Base-by-base conservation (phyloP, 2,888 invertebrate species). In the Schrankia costaestrigalis region DNA sequence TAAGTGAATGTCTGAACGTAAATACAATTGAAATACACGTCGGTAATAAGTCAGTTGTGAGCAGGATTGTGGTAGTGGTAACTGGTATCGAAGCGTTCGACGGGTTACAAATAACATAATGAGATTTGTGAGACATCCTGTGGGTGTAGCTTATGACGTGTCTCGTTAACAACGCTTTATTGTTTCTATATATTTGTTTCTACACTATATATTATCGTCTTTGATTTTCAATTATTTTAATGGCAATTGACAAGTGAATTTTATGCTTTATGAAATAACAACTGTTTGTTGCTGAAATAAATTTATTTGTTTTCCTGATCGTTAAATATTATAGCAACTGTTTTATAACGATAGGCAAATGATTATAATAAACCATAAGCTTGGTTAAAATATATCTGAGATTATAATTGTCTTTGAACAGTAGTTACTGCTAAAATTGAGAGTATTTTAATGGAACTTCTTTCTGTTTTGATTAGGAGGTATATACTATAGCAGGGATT, bases 81-180 rank as follows among this genome's bases (percentile, higher is more conserved):
- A 30, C 29, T 25, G 55, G 59, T 53, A 63, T 58, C 59, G 63
- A 59, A 65, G 62, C 51, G 56, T 65, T 53, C 59, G 24, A 64
- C 63, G 59, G 54, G 47, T 58, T 53, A 63, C 71, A 71, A 74
- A 75, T 74, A 76, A 69, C 57, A 48, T 72, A 73, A 72, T 73
- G 69, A 71, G 73, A 79, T 78, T 79, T 79, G 79, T 77, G 77
- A 56, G 80, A 73, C 78, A 68, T 69, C 62, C 41, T 35, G 47
- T 56, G 54, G 56, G 54, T 51, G 56, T 56, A 42, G 44, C 67
- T 79, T 78, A 78, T 78, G 72, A 73, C 75, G 59, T 60, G 72
- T 61, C 80, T 83, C 79, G 83, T 84, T 84, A 83, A 68, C 62
- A 56, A 56, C 53, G 60, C 63, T 63, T 68, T 69, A 77, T 82